Percentiles rank a stretch among this genome's conserved stretches.
These are phyloP conservation scores for Drosophila kuntzei DNA, from an alignment of 2,888 invertebrate genomes.

Conservation along the genomic window DNA sequence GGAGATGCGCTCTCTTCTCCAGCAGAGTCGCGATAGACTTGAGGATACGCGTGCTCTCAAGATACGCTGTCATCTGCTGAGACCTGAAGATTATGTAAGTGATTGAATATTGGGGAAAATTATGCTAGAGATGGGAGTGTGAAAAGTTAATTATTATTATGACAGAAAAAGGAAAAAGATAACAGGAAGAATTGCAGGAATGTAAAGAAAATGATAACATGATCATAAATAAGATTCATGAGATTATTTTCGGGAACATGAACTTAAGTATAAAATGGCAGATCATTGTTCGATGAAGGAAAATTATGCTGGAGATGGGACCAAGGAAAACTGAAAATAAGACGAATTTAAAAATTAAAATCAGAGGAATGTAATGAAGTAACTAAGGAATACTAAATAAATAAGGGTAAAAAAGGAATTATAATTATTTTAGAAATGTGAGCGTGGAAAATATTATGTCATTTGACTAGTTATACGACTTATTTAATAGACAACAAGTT, in stretches of 20 bases:
- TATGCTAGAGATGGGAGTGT: background rate
- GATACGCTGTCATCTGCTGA: conserved; percentile 85
- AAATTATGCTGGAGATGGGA: background rate
- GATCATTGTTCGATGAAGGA: background rate
- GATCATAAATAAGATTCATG: no score
- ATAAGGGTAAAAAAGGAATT: no score
- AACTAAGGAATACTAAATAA: no score
- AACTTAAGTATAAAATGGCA: no score
- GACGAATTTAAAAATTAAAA: background rate
- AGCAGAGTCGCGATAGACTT: conserved; percentile 83
- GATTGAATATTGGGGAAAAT: background rate
- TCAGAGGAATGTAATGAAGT: background rate
- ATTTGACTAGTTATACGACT: no score
- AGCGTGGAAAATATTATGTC: no score
- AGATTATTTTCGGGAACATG: no score
- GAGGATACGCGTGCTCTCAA: conserved; percentile 85
- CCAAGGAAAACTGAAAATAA: background rate
- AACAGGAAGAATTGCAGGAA: background rate
- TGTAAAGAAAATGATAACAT: background rate
- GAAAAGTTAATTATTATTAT: background rate
- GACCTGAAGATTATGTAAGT: conserved; percentile 86
- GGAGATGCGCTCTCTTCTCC: conserved; percentile 84
- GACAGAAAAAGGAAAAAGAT: background rate
- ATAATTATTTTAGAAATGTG: no score
- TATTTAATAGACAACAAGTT: no score